Evolutionary conservation across 2,888 invertebrate genomes (phyloP).

Genomic region (Nephrotoma appendiculata): DNA sequence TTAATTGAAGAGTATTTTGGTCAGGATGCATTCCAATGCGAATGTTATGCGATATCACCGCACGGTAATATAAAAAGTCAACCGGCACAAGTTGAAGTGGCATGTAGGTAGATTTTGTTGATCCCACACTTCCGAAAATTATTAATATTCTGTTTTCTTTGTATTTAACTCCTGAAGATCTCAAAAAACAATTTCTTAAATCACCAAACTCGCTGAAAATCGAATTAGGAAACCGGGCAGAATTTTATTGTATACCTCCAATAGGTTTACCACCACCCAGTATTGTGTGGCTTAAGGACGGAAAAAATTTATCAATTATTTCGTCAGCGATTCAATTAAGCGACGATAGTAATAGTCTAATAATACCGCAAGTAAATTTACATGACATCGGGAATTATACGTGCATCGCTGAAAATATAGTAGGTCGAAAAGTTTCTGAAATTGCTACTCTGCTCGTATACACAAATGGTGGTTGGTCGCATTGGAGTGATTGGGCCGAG

Average conservation of each 20-base stretch:
- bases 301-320: conserved; percentile 19
- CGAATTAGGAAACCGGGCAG: conserved; percentile 69
- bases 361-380: conserved; percentile 74
- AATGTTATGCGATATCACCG: conserved; percentile 86
- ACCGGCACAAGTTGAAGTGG: conserved; percentile 74
- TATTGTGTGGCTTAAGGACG: conserved; percentile 74
- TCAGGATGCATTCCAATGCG: conserved; percentile 78
- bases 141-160: neutral
- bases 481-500: conserved; percentile 69
- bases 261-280: conserved; percentile 76
- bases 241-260: conserved; percentile 81
- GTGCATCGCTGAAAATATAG: conserved; percentile 88
- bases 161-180: conserved; percentile 40
- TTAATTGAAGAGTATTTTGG: conserved; percentile 90
- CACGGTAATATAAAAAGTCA: conserved; percentile 76
- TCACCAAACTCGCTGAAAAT: conserved; percentile 70
- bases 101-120: conserved; percentile 61
- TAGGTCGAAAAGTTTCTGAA: conserved; percentile 68
- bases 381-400: conserved; percentile 90
- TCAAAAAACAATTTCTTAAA: conserved; percentile 76
- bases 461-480: conserved; percentile 64
- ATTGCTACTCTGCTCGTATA: conserved; percentile 32
- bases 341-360: conserved; percentile 36
- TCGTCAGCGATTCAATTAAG: conserved; percentile 30
- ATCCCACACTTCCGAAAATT: neutral